Evolutionary conservation across 92 coral and sea anemone genomes (phyloP), one percentile per base, ranked within the genome.

Genomic region (Siderastrea siderea): DNA sequence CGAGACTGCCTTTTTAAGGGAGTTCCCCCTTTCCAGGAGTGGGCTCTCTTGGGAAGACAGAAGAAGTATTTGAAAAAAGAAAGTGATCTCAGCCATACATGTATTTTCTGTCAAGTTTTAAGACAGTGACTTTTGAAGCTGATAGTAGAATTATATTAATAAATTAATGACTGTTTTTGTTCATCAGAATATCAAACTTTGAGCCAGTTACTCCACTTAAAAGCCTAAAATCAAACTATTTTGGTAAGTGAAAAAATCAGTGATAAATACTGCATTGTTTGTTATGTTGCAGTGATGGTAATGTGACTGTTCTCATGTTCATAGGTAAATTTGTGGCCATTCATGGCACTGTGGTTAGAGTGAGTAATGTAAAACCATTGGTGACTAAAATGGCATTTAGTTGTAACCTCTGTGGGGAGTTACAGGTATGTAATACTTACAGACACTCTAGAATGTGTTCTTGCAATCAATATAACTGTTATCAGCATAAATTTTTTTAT

Each of bases 261-360:
- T 46, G 16, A 7, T 12, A 8, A 50, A 54, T 2, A 45, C 43
- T 7, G 16, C 65, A 59, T 64, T 1, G 10, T 14, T 15, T 53
- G 14, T 0, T 49, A 15, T 63, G 17, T 26, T 26, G 38, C 38
- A 0, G 38, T 26, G 14, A 13, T 68, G 46, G 7, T 2, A 5
- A 61, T 2, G 17, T 61, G 66, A 61, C 3, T 16, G 6, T 75
- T 43, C 6, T 15, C 38, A 3, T 86, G 55, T 5, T 51, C 48
- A 50, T 74, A 98, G 99, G 99, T 4, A 98, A 98, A 83, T 96
- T 95, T 84, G 98, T 98, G 43, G 95, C 99, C 57, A 92, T 98
- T 45, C 95, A 95, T 87, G 99, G 99, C n/a, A 96, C 98, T 57
- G 98, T 95, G 75, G 96, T 98, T 58, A 86, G 98, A 79, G 98